phyloP scores from a whole-genome alignment of 1,140 invertebrate genomes.

The Lepidurus arcticus region DNA sequence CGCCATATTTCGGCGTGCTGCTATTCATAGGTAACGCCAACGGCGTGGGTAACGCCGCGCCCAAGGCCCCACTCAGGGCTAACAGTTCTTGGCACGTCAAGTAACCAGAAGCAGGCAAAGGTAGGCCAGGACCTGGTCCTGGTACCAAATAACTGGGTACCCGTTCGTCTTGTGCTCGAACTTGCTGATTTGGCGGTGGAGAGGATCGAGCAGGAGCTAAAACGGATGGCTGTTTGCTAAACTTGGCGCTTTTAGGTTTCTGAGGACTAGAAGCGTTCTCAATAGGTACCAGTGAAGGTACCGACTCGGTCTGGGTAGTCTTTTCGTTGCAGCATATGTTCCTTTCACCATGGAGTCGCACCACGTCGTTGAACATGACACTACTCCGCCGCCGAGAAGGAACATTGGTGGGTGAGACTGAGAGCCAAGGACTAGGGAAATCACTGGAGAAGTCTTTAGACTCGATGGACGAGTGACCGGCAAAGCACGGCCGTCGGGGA shows the following conservation, averaged over 20 bases:
- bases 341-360: conserved; percentile 60
- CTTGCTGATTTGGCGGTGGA: neutral
- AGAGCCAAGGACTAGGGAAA: neutral
- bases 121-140: conserved; percentile 29
- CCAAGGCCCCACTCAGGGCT: conserved; percentile 80
- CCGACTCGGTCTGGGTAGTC: conserved; percentile 71
- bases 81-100: conserved; percentile 88
- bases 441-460: neutral
- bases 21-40: conserved; percentile 27
- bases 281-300: neutral
- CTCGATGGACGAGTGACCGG: conserved; percentile 40
- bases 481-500: conserved; percentile 38
- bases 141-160: conserved; percentile 30
- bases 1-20: neutral
- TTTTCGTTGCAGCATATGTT: conserved; percentile 73
- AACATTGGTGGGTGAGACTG: conserved; percentile 52
- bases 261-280: neutral
- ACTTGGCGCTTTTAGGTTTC: neutral
- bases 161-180: conserved; percentile 14
- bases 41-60: conserved; percentile 74
- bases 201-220: neutral
- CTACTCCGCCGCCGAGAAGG: conserved; percentile 60
- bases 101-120: conserved; percentile 27
- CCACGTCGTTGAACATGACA: conserved; percentile 81
- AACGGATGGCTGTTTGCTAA: conserved; percentile 22